Evolutionary conservation across 2,797 vertebrate species (phyloP).

Genomic region (Philypnodon macrostomus): DNA sequence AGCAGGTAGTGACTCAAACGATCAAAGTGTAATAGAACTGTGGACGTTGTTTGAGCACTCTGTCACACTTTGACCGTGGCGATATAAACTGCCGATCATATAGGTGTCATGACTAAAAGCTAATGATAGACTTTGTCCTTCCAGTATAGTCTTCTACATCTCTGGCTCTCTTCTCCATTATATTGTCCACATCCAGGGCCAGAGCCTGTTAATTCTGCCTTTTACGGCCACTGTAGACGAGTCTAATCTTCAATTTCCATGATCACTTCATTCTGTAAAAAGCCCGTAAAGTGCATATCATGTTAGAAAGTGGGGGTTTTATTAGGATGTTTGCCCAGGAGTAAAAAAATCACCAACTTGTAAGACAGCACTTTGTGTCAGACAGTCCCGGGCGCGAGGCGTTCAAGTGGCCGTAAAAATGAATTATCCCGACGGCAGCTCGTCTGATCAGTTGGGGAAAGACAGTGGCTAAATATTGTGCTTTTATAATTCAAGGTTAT

Average conservation of each 20-base stretch:
- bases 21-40: slow-evolving; percentile 51
- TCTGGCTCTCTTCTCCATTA: slow-evolving; percentile 23
- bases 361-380: slow-evolving; percentile 54
- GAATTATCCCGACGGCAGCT: slow-evolving; percentile 57
- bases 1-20: slow-evolving; percentile 51
- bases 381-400: slow-evolving; percentile 6
- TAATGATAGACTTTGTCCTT: slow-evolving; percentile 76
- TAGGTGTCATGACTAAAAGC: slow-evolving; percentile 73
- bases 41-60: slow-evolving; percentile 34
- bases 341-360: slow-evolving; percentile 67
- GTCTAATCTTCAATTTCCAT: slow-evolving; percentile 70
- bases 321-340: slow-evolving; percentile 57
- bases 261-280: slow-evolving; percentile 75
- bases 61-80: slow-evolving; percentile 64
- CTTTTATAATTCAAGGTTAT: slow-evolving; percentile 54
- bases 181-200: slow-evolving; percentile 53
- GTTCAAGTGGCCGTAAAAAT: slow-evolving; percentile 50
- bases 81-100: slow-evolving; percentile 67
- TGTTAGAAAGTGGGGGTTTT: slow-evolving; percentile 62
- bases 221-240: slow-evolving; percentile 61
- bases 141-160: slow-evolving; percentile 66
- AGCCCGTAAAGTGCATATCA: slow-evolving; percentile 68
- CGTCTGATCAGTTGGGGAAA: slow-evolving; percentile 34
- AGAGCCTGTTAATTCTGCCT: slow-evolving; percentile 61
- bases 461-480: slow-evolving; percentile 16